Conservation (phyloP, 2,797 vertebrate species). For the Tenualosa ilisha region DNA sequence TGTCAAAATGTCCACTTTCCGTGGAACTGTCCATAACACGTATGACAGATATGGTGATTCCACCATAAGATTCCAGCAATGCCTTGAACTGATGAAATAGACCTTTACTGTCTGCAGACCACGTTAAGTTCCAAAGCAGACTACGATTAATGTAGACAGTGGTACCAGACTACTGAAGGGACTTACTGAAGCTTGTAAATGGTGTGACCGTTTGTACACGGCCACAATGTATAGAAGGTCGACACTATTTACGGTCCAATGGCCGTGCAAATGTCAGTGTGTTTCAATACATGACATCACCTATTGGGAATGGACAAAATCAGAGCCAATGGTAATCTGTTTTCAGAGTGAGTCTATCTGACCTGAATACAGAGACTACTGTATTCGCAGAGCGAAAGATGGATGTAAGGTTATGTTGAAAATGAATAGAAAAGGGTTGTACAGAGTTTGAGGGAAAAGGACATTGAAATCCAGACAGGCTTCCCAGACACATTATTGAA, state of each 20-base stretch:
- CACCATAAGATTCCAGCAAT: neutral
- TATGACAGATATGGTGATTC: neutral
- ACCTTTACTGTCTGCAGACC: neutral
- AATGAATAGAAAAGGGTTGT: neutral
- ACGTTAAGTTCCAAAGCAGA: neutral
- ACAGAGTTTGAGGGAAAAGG: neutral
- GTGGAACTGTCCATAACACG: neutral
- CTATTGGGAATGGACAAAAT: neutral
- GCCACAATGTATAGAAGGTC: slow-evolving; percentile 3
- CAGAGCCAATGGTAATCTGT: neutral
- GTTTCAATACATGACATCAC: slow-evolving; percentile 17
- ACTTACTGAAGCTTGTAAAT: neutral
- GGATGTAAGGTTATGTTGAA: neutral
- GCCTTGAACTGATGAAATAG: neutral
- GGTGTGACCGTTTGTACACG: neutral
- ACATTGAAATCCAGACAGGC: neutral
- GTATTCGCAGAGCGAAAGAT: neutral
- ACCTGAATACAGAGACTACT: neutral
- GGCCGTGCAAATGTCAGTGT: neutral
- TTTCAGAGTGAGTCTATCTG: neutral
- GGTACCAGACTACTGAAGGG: neutral
- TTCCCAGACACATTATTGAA: slow-evolving; percentile 11
- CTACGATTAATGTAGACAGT: neutral
- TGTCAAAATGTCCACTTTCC: too few species aligned
- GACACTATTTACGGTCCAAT: neutral